Evolutionary conservation across 2,888 invertebrate genomes (phyloP).

Genomic region (Chamaedrilus cognettii): DNA sequence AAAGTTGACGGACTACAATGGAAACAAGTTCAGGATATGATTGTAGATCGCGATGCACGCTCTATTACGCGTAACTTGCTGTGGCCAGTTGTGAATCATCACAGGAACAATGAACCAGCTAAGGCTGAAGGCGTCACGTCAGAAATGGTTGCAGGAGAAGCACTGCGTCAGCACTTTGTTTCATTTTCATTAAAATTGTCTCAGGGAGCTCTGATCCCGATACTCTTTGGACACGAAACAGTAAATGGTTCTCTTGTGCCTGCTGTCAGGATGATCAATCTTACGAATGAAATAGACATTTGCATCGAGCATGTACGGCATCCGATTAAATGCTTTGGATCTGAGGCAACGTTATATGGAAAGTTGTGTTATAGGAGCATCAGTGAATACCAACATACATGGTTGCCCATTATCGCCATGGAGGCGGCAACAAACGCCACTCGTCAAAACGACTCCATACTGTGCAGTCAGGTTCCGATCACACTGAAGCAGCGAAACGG

Average conservation of each 20-base stretch:
- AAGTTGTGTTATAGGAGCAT: slow-evolving; percentile 37
- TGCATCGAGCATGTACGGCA: slow-evolving; percentile 48
- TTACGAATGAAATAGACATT: slow-evolving; percentile 47
- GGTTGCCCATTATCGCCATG: slow-evolving; percentile 46
- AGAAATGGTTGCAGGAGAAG: not conserved
- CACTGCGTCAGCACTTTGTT: not conserved
- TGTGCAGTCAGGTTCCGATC: slow-evolving; percentile 45
- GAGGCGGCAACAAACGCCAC: slow-evolving; percentile 46
- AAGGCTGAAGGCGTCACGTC: not conserved
- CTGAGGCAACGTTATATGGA: not conserved
- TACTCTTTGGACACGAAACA: slow-evolving; percentile 44
- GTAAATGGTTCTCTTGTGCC: slow-evolving; percentile 44
- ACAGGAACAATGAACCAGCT: not conserved
- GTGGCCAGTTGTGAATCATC: not conserved
- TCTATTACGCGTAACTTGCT: not conserved
- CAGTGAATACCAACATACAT: slow-evolving; percentile 42
- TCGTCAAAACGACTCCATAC: slow-evolving; percentile 38
- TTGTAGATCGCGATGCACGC: not conserved
- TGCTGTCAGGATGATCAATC: slow-evolving; percentile 44
- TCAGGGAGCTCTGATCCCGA: slow-evolving; percentile 31
- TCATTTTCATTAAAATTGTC: not conserved
- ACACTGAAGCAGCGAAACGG: slow-evolving; percentile 4
- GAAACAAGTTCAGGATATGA: not conserved
- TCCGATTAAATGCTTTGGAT: slow-evolving; percentile 42
- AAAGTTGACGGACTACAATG: not conserved